Evolutionary conservation across 2,113 vertebrate species (phyloP).

Genomic region (Zosterops pallidus): DNA sequence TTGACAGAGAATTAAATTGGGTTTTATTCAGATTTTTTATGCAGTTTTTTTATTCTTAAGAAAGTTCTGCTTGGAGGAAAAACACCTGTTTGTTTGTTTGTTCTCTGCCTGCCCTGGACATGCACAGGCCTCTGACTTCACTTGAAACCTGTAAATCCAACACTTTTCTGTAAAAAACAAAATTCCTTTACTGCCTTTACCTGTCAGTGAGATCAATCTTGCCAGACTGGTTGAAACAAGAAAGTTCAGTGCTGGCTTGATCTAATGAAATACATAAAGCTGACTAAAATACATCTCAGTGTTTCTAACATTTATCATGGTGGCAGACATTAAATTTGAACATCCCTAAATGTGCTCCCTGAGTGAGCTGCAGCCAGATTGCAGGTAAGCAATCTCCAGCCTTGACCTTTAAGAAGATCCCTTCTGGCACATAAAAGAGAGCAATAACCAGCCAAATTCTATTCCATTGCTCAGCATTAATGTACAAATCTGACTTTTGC

Average conservation of each 20-base stretch:
- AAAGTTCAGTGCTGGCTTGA: background rate
- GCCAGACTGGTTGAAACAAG: background rate
- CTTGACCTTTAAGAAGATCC: background rate
- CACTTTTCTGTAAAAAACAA: background rate
- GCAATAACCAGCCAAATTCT: background rate
- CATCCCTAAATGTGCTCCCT: background rate
- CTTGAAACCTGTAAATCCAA: background rate
- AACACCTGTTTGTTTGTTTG: background rate
- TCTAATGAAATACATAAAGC: background rate
- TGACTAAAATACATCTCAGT: background rate
- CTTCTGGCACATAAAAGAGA: background rate
- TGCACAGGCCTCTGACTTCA: background rate
- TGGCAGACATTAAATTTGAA: background rate
- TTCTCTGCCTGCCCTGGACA: background rate
- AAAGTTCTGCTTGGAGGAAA: background rate
- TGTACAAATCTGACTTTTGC: background rate
- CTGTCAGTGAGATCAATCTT: background rate
- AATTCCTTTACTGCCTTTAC: background rate
- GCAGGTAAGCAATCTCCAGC: background rate
- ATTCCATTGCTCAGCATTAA: background rate
- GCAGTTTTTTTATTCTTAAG: background rate
- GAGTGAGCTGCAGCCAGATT: background rate
- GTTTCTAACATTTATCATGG: background rate
- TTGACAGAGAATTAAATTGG: background rate
- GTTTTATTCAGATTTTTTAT: background rate